phyloP scores from a whole-genome alignment of 2,888 invertebrate genomes.

The Acanthosepion esculentum region DNA sequence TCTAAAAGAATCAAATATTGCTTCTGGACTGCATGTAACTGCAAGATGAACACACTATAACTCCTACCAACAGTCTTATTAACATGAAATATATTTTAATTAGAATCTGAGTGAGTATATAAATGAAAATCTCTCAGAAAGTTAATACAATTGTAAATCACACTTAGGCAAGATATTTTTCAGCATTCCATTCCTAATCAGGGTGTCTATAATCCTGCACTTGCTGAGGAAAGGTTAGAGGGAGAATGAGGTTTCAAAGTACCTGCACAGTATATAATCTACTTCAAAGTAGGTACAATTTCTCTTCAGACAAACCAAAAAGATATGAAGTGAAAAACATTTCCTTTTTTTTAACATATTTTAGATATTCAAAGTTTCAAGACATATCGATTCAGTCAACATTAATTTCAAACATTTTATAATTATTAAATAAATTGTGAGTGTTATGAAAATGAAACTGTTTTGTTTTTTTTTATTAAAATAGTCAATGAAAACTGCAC shows the following conservation, averaged over 20 bases:
- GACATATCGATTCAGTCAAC: no score
- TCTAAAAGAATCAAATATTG: not conserved
- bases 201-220: not conserved
- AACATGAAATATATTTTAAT: not conserved
- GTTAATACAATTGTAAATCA: not conserved
- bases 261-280: not conserved
- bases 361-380: no score
- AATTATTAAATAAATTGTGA: no score
- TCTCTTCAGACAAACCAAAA: not conserved
- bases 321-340: no score
- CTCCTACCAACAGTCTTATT: not conserved
- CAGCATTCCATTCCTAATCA: not conserved
- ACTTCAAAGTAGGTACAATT: not conserved
- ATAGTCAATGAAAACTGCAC: no score
- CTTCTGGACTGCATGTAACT: not conserved
- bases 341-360: no score
- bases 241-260: not conserved
- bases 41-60: not conserved
- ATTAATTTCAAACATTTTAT: no score
- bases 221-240: not conserved
- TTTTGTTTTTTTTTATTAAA: no score
- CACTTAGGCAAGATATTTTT: not conserved
- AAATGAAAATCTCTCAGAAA: no score
- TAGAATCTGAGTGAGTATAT: not conserved
- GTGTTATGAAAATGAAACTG: no score